A percentile compares a stretch with the other conserved stretches of the same genome.
Conservation (phyloP, 2,113 vertebrate genomes). For the Alethe castanea region DNA sequence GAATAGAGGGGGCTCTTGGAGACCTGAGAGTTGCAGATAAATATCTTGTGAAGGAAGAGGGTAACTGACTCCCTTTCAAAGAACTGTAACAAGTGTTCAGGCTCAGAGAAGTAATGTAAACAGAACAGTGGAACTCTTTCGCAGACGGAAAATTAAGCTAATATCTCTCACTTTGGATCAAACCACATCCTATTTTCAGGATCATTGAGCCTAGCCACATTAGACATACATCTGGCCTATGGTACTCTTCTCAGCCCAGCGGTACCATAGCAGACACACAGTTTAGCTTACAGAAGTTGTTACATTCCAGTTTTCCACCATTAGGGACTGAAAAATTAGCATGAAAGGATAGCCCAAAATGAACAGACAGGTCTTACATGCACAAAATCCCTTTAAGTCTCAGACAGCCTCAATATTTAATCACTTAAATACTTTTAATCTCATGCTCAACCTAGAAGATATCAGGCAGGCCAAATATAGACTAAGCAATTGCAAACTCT, state of each 20-base stretch:
- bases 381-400: not conserved
- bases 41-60: not conserved
- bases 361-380: not conserved
- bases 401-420: not conserved
- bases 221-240: not conserved
- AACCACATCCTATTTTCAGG: conserved; percentile 59
- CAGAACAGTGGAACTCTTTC: not conserved
- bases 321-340: not conserved
- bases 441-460: not conserved
- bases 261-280: not conserved
- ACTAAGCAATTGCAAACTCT: not conserved
- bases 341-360: not conserved
- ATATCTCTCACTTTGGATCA: conserved; percentile 29
- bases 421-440: not conserved
- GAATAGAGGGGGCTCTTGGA: not conserved
- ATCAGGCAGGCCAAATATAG: not conserved
- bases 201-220: not conserved
- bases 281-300: not conserved
- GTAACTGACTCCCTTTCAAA: not conserved
- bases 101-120: conserved; percentile 7
- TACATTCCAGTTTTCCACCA: not conserved
- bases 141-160: conserved; percentile 46
- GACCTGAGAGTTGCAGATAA: not conserved
- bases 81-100: not conserved
- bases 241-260: not conserved